Evolutionary conservation across 2,113 vertebrate genomes (phyloP).

Genomic region (Toxostoma redivivum): DNA sequence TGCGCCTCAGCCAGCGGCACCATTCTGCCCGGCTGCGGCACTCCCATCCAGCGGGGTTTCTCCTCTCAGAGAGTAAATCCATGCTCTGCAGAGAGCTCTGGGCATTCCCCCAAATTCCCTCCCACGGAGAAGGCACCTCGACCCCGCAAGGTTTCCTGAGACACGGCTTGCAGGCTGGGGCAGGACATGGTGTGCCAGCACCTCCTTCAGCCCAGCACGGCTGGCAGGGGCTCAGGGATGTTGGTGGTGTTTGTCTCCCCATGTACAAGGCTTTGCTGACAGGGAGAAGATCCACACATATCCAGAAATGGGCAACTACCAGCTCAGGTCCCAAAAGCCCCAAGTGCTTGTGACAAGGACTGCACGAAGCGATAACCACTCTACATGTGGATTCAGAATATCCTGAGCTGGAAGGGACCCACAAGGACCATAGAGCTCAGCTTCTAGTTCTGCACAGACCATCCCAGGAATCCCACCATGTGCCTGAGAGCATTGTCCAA

Average conservation of each 20-base stretch:
- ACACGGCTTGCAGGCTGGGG: fast-evolving
- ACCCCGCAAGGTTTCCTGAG: fast-evolving
- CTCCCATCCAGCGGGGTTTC: fast-evolving
- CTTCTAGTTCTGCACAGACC: not conserved
- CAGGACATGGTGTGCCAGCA: not conserved
- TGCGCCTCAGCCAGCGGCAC: not conserved
- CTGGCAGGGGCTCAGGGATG: not conserved
- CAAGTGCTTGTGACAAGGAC: not conserved
- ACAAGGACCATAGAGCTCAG: not conserved
- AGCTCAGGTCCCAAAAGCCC: not conserved
- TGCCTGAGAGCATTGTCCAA: not conserved
- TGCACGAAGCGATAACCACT: fast-evolving
- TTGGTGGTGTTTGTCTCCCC: not conserved
- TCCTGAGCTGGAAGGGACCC: not conserved
- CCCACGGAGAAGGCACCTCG: not conserved
- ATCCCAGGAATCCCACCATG: not conserved
- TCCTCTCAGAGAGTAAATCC: fast-evolving
- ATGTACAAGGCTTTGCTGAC: not conserved
- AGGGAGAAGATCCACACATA: not conserved
- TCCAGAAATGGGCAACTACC: not conserved
- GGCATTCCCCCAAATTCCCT: too few species aligned
- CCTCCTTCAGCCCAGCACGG: fast-evolving
- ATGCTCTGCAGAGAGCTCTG: not conserved
- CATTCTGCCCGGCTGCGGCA: fast-evolving
- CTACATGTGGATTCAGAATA: not conserved